Evolutionary conservation across 2,113 vertebrate species (phyloP).

Genomic region (Myiozetetes cayanensis): DNA sequence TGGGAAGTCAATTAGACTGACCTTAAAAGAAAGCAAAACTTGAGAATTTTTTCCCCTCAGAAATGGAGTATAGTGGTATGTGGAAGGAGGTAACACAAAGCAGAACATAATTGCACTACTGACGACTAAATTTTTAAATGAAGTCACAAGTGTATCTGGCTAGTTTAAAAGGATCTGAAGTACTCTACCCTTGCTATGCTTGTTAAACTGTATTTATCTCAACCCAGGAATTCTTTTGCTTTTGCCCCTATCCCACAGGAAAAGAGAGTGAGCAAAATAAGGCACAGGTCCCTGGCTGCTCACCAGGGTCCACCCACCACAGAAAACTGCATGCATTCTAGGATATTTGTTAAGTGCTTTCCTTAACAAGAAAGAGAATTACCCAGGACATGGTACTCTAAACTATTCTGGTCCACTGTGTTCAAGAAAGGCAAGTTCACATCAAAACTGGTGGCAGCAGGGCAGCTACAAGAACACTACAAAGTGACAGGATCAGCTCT

Average conservation of each 20-base stretch:
- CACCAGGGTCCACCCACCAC: background rate
- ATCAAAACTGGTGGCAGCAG: background rate
- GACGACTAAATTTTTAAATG: background rate
- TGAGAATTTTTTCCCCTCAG: background rate
- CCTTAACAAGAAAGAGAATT: background rate
- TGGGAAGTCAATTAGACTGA: background rate
- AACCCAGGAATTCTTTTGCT: background rate
- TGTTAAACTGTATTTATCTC: background rate
- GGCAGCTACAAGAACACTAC: background rate
- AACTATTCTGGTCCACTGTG: background rate
- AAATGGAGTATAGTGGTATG: background rate
- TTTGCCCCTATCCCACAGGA: background rate
- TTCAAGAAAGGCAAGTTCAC: fast-evolving
- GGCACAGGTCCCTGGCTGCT: background rate
- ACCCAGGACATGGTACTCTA: background rate
- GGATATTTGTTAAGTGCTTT: background rate
- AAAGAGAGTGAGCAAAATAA: background rate
- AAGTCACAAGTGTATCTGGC: background rate
- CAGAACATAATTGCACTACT: background rate
- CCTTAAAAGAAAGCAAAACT: background rate
- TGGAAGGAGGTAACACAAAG: background rate
- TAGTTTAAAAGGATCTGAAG: background rate
- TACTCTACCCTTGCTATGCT: background rate
- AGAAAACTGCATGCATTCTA: background rate
- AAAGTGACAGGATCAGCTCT: background rate